Evolutionary conservation across 2,113 vertebrate genomes (phyloP), one percentile per base, ranked within the genome.

Genomic region (Cygnus buccinator): DNA sequence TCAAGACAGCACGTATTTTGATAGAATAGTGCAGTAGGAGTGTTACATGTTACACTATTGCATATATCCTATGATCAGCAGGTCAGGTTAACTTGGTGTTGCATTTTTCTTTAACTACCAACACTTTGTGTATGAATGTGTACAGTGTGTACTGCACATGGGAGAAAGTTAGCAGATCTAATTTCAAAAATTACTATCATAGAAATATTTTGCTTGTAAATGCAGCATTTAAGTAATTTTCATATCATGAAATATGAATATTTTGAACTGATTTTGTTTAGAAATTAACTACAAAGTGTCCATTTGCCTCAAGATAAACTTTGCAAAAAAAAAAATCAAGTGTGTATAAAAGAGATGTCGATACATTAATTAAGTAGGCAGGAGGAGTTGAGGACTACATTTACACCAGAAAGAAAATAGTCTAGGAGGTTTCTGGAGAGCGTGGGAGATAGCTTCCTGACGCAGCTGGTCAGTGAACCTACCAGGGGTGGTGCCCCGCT

Each of bases 261-360:
- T 48, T 77, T 76, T 7, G 31, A 31, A 57, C 52, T 65, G 2
- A 35, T 74, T 79, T 84, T 74, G 4, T 52, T 80, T 66, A 13
- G 22, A 62, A 55, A 43, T 87, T n/a, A 43, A 48, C 44, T 44
- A 29, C 25, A 31, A 62, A 67, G 46, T 46, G 8, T 88, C 16
- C 14, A 5, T 75, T 79, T 88, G 21, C 43, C 39, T 63, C 39
- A n/a, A 78, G 71, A 31, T 68, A 4, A 57, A 13, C 12, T 70
- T 46, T 13, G 1, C 1, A 11, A 43, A 57, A 19, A 57, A 29
- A 3, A 10, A 62, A 39, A 2, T 10, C 3, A 62, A 44, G 2
- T 10, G 3, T 7, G 5, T 33, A 8, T 84, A 37, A 23, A 68
- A 76, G 26, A 50, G 3, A 22, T 31, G 77, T 70, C 35, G 9